Conservation (phyloP, 2,113 vertebrate genomes). For the Petrocephalus zakoni region DNA sequence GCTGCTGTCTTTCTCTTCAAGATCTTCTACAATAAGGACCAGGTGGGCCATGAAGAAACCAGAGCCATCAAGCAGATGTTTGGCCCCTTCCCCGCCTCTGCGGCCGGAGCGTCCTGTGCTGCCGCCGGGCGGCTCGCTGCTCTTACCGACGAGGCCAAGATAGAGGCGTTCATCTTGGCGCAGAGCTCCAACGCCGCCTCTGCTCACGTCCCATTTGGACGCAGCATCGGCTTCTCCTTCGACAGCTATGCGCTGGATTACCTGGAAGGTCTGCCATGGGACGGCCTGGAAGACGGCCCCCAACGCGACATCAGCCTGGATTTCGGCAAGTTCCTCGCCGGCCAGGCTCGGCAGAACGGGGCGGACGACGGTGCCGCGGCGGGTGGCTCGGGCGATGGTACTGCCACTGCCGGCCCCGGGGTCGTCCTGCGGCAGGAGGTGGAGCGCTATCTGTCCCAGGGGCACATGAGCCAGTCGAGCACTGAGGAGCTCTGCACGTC, state of each 20-base stretch:
- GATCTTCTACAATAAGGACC: slow-evolving; percentile 78
- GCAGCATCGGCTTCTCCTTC: slow-evolving; percentile 83
- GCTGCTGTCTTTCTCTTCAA: slow-evolving; percentile 88
- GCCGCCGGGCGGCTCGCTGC: slow-evolving; percentile 69
- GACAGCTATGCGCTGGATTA: slow-evolving; percentile 82
- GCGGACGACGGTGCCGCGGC: slow-evolving; percentile 48
- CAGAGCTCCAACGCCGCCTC: slow-evolving; percentile 47
- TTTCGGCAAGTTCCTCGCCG: slow-evolving; percentile 77
- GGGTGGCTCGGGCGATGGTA: slow-evolving; percentile 46
- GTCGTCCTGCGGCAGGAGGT: slow-evolving; percentile 79
- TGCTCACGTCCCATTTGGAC: slow-evolving; percentile 64
- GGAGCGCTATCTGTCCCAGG: slow-evolving; percentile 75
- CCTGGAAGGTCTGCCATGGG: slow-evolving; percentile 67
- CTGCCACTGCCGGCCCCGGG: slow-evolving; percentile 41
- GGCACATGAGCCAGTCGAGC: slow-evolving; percentile 73
- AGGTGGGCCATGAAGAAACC: slow-evolving; percentile 79
- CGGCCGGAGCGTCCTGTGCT: slow-evolving; percentile 72
- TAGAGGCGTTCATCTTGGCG: slow-evolving; percentile 67
- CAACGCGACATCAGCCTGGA: slow-evolving; percentile 68
- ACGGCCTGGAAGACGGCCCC: slow-evolving; percentile 46
- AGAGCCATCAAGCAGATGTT: slow-evolving; percentile 90
- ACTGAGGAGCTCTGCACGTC: slow-evolving; percentile 87
- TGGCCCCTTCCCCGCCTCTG: slow-evolving; percentile 83
- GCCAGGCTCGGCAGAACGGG: slow-evolving; percentile 51
- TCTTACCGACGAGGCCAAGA: slow-evolving; percentile 61